Base-by-base conservation (phyloP, 2,888 invertebrate species). In the Stramonita haemastoma region DNA sequence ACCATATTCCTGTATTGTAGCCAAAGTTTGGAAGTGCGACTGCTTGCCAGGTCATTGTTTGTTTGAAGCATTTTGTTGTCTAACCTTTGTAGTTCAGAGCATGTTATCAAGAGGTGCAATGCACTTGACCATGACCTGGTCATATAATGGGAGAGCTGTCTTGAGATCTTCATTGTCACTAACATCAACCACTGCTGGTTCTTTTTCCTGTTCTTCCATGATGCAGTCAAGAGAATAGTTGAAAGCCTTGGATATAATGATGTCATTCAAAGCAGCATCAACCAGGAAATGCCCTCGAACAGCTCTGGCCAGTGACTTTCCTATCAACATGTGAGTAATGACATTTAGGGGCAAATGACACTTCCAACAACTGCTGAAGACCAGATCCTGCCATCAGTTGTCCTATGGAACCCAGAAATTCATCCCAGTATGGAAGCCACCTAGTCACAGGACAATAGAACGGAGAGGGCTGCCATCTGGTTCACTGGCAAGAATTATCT, bases 81-180 rank as follows among this genome's bases (percentile, higher is more conserved):
- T 5, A 85, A 13, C 57, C 11, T 5, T 13, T 85, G 29, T 1
- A 85, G 57, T 26, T 85, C 85, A 22, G 56, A 2, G 29, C 29
- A 6, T 85, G 56, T 8, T 29, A 4, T 32, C 85, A 29, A 26
- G 15, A 17, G 15, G 26, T 57, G 85, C 4, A 6, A 57, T n/a
- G 0, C 15, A 6, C 29, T 85, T 85, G 29, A 22, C 22, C 29
- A 85, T 8, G 85, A 57, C 29, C 29, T 57, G 11, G 19, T 85
- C 85, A 57, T 57, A 29, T 57, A 56, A 19, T 22, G 6, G 57
- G 57, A 22, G 57, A 85, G 57, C 56, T 13, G 15, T 26, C n/a
- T 56, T 2, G 57, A 36, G 34, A 5, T 19, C 36, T 91, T 79
- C 91, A 93, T 77, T 32, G 1, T 29, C 32, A 32, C 11, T 77